A percentile compares a stretch with the other conserved stretches of the same genome.
These are phyloP conservation scores for Stomatorhinus ivindoensis DNA, from an alignment of 2,113 vertebrate species.

Conservation along the genomic window DNA sequence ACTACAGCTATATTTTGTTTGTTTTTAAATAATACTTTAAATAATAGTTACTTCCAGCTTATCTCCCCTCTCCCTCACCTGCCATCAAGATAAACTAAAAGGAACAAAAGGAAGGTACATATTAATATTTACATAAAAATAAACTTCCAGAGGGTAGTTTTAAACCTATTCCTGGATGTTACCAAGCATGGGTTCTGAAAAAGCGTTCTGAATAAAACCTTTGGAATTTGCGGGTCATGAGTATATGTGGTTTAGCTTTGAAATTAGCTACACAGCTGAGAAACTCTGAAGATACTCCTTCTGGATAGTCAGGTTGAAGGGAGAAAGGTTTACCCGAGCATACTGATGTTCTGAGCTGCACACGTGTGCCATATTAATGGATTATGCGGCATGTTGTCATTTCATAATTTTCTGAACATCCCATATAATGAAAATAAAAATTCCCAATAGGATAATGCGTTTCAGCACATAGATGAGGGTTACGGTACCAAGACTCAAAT, in stretches of 20 bases:
- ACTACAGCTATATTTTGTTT: constrained; percentile 14
- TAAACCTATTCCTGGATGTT: background rate
- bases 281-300: background rate
- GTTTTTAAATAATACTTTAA: constrained; percentile 48
- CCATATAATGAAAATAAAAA: constrained; percentile 62
- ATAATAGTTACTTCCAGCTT: background rate
- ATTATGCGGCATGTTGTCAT: constrained; percentile 27
- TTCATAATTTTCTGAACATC: constrained; percentile 64
- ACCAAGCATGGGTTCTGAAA: background rate
- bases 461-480: constrained; percentile 62
- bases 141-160: background rate
- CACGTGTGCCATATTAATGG: background rate
- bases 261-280: background rate
- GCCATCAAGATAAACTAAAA: background rate
- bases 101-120: background rate
- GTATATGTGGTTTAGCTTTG: background rate
- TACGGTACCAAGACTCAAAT: constrained; percentile 66
- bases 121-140: background rate
- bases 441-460: constrained; percentile 52
- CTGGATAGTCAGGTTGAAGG: background rate
- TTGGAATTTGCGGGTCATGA: background rate
- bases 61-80: background rate
- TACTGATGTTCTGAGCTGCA: background rate
- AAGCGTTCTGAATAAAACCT: background rate
- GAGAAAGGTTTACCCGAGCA: background rate